Evolutionary conservation across 2,113 vertebrate genomes (phyloP), one percentile per base, ranked within the genome.

Genomic region (Merops nubicus): DNA sequence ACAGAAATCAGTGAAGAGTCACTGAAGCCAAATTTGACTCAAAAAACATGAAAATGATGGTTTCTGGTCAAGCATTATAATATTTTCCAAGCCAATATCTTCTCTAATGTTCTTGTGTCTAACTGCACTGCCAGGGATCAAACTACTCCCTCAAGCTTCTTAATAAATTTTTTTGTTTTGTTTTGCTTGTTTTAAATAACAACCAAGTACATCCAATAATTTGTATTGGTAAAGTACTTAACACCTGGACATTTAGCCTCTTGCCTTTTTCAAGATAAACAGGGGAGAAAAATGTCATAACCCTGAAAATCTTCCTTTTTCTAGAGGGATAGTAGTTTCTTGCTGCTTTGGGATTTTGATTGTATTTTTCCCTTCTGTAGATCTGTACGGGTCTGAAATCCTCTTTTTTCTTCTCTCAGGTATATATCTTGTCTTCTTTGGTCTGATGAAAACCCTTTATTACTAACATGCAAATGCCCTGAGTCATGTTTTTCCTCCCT

Each of bases 311-410:
- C 20, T 77, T 2, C 5, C 3, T 4, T 73, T 86, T 59, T 42
- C 14, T 33, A 11, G 9, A 5, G 2, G 4, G 4, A 68, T 2
- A 73, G 47, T 8, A n/a, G 1, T 73, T 73, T 76, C 21, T 64
- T 25, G 1, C 0, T 62, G 7, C 2, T 5, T 14, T 67, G 15
- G 43, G 8, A 14, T 43, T 67, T 67, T 21, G 6, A 7, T 28
- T 21, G 11, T 1, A 9, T 21, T 18, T 17, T 0, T 3, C 11
- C 0, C 8, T 50, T 59, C 13, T 40, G 11, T 50, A 54, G 8
- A 57, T 5, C 7, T 62, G 1, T 28, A 8, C 64, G 59, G 64
- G 1, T 36, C 21, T n/a, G 29, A 88, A 78, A 81, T 2, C 7
- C 4, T 21, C 56, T 22, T 65, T 17, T 59, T 70, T 82, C 16